A percentile compares a stretch with the other conserved stretches of the same genome.
These are phyloP conservation scores for Diphyllodes magnificus DNA, from an alignment of 2,113 vertebrate genomes.

Conservation along the genomic window DNA sequence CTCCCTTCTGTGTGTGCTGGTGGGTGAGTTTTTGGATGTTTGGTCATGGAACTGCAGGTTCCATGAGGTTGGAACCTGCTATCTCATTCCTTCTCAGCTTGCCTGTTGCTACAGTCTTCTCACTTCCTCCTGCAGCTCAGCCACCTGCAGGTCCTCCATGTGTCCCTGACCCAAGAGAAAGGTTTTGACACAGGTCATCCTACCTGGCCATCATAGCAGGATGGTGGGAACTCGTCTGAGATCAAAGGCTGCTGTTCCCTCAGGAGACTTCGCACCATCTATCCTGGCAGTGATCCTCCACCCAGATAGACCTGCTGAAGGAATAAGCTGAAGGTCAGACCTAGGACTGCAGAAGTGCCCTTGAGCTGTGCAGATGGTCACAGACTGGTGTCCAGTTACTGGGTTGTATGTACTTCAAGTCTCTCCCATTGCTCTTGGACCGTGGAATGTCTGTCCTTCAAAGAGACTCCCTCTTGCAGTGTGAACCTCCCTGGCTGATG, in stretches of 20 bases:
- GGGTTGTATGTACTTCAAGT: background rate
- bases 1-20: background rate
- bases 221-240: background rate
- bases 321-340: background rate
- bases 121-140: background rate
- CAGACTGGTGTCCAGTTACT: background rate
- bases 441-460: fast-evolving
- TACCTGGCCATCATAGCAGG: background rate
- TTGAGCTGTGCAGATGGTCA: background rate
- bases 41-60: background rate
- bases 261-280: background rate
- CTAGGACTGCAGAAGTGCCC: background rate
- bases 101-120: background rate
- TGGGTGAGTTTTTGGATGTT: background rate
- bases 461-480: background rate
- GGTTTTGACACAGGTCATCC: background rate
- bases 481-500: background rate
- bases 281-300: background rate
- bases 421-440: background rate
- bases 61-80: background rate
- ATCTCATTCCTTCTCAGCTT: background rate
- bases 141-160: background rate
- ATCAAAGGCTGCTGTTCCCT: background rate
- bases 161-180: background rate
- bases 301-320: background rate